Conservation (phyloP, 2,797 vertebrate genomes). For the Miichthys miiuy region DNA sequence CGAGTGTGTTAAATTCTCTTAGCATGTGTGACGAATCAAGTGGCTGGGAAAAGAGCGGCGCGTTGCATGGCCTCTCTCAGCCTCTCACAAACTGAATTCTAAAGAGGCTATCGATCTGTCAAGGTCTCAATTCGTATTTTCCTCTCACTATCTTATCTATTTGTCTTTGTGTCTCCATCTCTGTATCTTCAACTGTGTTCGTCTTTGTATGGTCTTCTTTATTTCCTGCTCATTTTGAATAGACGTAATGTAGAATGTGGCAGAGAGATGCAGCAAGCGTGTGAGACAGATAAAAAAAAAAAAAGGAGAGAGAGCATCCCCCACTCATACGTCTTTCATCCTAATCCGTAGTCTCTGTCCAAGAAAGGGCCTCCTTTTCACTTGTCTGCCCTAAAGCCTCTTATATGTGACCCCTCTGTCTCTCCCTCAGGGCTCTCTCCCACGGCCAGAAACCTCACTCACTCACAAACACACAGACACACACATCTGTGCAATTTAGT, state of each 20-base stretch:
- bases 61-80: constrained; percentile 73
- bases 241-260: constrained; percentile 54
- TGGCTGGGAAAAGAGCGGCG: constrained; percentile 81
- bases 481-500: constrained; percentile 62
- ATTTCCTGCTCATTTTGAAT: constrained; percentile 57
- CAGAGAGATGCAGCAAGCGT: constrained; percentile 63
- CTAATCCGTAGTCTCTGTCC: constrained; percentile 82
- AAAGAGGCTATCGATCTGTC: constrained; percentile 77
- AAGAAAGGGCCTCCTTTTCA: constrained; percentile 86
- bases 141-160: constrained; percentile 56
- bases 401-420: constrained; percentile 81
- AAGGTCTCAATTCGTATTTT: constrained; percentile 56
- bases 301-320: constrained; percentile 66
- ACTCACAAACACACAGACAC: constrained; percentile 36
- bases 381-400: constrained; percentile 82
- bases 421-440: constrained; percentile 75
- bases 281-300: constrained; percentile 69
- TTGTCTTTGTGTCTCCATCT: constrained; percentile 29
- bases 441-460: constrained; percentile 69
- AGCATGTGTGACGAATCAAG: constrained; percentile 86
- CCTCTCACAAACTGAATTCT: constrained; percentile 67
- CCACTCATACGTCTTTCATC: constrained; percentile 82
- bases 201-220: constrained; percentile 50
- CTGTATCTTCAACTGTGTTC: constrained; percentile 19
- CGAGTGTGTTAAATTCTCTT: constrained; percentile 83